A percentile compares a stretch with the other conserved stretches of the same genome.
Conservation (phyloP, 64 coral and sea anemone genomes). For the Pocillopora damicornis region DNA sequence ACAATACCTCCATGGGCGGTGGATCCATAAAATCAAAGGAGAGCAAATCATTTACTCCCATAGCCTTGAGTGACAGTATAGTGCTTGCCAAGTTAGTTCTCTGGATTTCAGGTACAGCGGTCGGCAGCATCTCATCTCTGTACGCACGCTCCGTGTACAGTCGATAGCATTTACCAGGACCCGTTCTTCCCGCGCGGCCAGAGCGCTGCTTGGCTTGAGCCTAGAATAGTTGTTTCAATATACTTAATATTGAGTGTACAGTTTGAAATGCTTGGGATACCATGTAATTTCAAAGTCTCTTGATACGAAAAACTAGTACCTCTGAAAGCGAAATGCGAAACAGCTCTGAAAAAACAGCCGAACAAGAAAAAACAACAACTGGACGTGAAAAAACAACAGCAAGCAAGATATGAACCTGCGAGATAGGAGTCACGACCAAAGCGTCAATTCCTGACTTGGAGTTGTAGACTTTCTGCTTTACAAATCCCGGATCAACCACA, state of each 20-base stretch:
- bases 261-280: not conserved
- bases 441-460: constrained; percentile 98
- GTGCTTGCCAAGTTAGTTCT: constrained; percentile 94
- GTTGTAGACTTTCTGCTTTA: constrained; percentile 98
- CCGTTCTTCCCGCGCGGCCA: constrained; percentile 91
- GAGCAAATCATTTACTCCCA: constrained; percentile 95
- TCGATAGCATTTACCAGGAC: constrained; percentile 98
- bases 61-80: constrained; percentile 96
- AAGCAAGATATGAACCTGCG: constrained; percentile 61
- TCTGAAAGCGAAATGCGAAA: no score
- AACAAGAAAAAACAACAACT: no score
- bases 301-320: no score
- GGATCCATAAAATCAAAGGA: constrained; percentile 99
- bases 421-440: constrained; percentile 95
- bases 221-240: constrained; percentile 24
- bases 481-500: constrained; percentile 96
- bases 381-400: not conserved
- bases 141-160: constrained; percentile 97
- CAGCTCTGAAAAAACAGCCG: no score
- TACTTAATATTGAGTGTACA: not conserved
- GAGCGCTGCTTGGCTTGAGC: constrained; percentile 97
- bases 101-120: constrained; percentile 97
- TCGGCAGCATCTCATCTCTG: constrained; percentile 94
- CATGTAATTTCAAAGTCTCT: no score
- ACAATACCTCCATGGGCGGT: constrained; percentile 89